These are phyloP conservation scores for Pyrrhia umbra DNA, from an alignment of 2,888 invertebrate species.

Conservation along the genomic window DNA sequence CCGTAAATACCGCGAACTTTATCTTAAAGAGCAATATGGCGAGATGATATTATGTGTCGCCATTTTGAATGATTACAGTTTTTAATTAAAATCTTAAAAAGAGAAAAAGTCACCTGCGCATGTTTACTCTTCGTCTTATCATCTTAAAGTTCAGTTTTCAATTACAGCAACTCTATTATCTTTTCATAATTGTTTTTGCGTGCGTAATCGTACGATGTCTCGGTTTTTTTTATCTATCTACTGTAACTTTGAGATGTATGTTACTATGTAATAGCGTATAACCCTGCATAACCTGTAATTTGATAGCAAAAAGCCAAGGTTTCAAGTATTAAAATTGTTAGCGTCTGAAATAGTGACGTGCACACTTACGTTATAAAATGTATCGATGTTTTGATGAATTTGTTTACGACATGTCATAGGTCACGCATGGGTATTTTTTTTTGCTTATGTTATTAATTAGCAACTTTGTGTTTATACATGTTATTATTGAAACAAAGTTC, in stretches of 20 bases:
- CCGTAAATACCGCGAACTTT: background rate
- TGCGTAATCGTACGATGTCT: slow-evolving; percentile 35
- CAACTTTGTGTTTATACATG: slow-evolving; percentile 14
- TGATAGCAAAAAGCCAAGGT: slow-evolving; percentile 56
- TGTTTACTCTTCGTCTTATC: slow-evolving; percentile 13
- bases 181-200: slow-evolving; percentile 48
- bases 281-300: slow-evolving; percentile 51
- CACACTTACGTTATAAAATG: slow-evolving; percentile 1
- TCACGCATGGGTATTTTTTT: slow-evolving; percentile 2
- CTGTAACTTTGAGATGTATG: slow-evolving; percentile 19
- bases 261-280: slow-evolving; percentile 30
- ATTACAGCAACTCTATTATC: slow-evolving; percentile 45
- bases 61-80: slow-evolving; percentile 9
- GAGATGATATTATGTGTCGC: slow-evolving; percentile 11
- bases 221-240: slow-evolving; percentile 28
- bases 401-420: slow-evolving; percentile 17
- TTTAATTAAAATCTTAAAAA: slow-evolving; percentile 23
- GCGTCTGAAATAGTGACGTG: slow-evolving; percentile 19
- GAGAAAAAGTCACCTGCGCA: slow-evolving; percentile 16
- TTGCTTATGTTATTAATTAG: slow-evolving; percentile 1
- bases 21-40: slow-evolving; percentile 3
- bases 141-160: slow-evolving; percentile 40
- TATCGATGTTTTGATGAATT: slow-evolving; percentile 20
- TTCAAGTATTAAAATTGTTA: slow-evolving; percentile 36
- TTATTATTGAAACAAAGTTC: slow-evolving; percentile 22